Conservation (phyloP, 2,888 invertebrate genomes). For the Tipula unca region DNA sequence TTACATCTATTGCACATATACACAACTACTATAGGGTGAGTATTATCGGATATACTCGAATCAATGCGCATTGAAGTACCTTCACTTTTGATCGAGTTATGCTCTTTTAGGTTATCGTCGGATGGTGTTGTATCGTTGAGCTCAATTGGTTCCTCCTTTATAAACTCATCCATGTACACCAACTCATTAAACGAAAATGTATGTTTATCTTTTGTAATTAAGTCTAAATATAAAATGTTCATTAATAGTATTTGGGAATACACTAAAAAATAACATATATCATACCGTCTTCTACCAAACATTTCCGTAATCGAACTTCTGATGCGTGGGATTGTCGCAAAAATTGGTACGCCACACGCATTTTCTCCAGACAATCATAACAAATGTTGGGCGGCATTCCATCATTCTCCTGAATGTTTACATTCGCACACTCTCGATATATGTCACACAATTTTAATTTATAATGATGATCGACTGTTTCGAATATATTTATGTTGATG, state of each 20-base stretch:
- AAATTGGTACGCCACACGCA: slow-evolving; percentile 20
- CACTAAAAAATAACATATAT: not conserved
- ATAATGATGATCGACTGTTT: not conserved
- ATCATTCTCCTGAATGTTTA: not conserved
- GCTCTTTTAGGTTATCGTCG: not conserved
- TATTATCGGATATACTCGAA: not conserved
- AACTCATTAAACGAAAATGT: not conserved
- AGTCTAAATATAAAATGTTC: not conserved
- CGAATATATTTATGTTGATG: not conserved
- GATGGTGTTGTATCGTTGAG: not conserved
- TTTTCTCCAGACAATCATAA: slow-evolving; percentile 19
- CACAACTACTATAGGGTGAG: not conserved
- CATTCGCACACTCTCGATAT: slow-evolving; percentile 18
- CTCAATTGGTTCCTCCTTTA: not conserved
- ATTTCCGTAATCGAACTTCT: not conserved
- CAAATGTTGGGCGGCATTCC: slow-evolving; percentile 21
- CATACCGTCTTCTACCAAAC: slow-evolving; percentile 16
- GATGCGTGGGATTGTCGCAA: slow-evolving; percentile 16
- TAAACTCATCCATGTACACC: not conserved
- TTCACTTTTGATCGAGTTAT: not conserved
- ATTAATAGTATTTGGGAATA: too few relatives aligned
- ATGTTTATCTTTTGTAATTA: not conserved
- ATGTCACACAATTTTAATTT: not conserved
- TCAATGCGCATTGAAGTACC: not conserved
- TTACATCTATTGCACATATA: not conserved